Evolutionary conservation across 2,888 invertebrate species (phyloP), one percentile per base, ranked within the genome.

Genomic region (Idaea straminata): DNA sequence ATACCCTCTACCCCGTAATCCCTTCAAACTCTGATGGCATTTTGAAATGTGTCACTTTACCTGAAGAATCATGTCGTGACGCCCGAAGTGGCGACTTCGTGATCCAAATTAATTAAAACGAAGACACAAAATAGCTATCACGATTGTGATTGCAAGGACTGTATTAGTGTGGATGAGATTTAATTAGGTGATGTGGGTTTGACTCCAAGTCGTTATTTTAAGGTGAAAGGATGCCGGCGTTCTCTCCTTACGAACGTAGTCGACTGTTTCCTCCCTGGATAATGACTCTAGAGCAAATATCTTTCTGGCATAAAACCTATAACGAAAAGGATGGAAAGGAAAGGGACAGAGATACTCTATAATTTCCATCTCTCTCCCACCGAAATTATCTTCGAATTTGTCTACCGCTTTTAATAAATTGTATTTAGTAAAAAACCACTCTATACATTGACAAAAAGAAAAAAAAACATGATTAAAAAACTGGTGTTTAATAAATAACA

Each of bases 81-180:
- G 83, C 83, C 84, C 84, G 81, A 91, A 91, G 92, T 92, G 92
- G 92, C 87, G 89, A 90, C 85, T 86, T 92, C 92, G 92, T 92
- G 92, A 91, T 88, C 90, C 89, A 92, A 92, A 92, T 92, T 92
- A 92, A 92, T 92, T 92, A 92, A 92, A 91, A 88, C 89, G 81
- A 84, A 91, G 86, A 90, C 88, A 88, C 90, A 88, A 90, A 89
- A 89, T 85, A 84, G 87, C 84, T 87, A 92, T 91, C 92, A 88
- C 90, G 92, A 91, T 91, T 86, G 88, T 90, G 92, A 91, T 90
- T 86, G 84, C 77, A 76, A 82, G 75, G 77, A 84, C 74, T 79
- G 76, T 77, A 80, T 76, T 81, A 88, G 74, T 76, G 72, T 87
- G 90, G 91, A 90, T 82, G 78, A 72, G 84, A 71, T 81, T 74